phyloP scores from a whole-genome alignment of 2,113 vertebrate species.

The Typhlomys cinereus region DNA sequence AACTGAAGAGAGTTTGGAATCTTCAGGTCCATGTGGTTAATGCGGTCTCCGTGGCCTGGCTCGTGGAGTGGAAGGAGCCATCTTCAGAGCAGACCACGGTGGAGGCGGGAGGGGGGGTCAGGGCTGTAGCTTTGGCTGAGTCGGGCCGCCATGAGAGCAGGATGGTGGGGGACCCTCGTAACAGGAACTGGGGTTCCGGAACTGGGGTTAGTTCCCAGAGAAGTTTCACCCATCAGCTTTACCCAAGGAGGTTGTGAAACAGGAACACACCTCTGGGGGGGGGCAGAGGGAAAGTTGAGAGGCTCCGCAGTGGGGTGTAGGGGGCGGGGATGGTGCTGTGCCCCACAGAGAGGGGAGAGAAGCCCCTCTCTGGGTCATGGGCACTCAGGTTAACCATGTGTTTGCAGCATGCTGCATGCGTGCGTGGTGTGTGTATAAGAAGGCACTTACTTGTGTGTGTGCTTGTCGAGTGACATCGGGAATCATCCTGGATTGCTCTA shows the following conservation, averaged over 20 bases:
- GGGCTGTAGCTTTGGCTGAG: neutral
- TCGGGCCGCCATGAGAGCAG: rapidly evolving
- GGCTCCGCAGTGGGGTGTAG: neutral
- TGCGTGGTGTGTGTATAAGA: no score
- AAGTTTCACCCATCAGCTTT: neutral
- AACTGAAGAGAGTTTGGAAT: neutral
- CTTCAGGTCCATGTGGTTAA: neutral
- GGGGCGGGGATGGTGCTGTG: no score
- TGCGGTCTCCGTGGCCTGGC: neutral
- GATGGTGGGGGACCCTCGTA: neutral
- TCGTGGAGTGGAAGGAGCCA: neutral
- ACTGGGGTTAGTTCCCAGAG: neutral
- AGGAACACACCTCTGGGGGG: neutral
- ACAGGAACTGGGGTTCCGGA: neutral
- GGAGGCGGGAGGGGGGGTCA: no score
- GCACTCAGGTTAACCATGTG: neutral
- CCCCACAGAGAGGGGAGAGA: no score
- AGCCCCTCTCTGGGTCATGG: neutral
- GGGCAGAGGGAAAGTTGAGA: neutral
- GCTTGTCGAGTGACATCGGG: no score
- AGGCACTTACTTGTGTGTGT: no score
- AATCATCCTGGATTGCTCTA: no score
- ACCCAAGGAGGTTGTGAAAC: conserved; percentile 9
- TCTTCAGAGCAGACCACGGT: neutral
- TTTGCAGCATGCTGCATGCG: neutral